These are phyloP conservation scores for Notarius lentiginosus DNA, from an alignment of 2,113 vertebrate species.

Conservation along the genomic window DNA sequence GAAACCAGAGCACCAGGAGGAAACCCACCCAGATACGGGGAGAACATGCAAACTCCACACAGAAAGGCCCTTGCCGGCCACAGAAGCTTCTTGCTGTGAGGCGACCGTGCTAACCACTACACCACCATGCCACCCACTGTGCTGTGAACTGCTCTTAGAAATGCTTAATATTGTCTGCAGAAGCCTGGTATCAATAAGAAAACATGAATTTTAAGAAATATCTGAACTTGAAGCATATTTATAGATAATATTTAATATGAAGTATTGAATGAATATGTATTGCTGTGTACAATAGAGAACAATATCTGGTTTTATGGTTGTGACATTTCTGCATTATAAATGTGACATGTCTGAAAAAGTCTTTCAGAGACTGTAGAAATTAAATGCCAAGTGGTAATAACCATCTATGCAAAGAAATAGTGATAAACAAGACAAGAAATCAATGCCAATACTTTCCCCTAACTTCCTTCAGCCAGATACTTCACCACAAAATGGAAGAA, in stretches of 20 bases:
- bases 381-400: not conserved
- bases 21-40: too few relatives aligned
- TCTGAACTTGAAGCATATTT: not conserved
- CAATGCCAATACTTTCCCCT: not conserved
- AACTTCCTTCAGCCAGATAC: not conserved
- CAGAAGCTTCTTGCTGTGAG: too few relatives aligned
- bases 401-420: not conserved
- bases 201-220: not conserved
- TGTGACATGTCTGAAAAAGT: not conserved
- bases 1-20: too few relatives aligned
- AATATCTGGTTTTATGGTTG: not conserved
- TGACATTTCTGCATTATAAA: not conserved
- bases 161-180: not conserved
- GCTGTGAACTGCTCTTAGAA: too few relatives aligned
- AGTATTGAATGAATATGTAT: not conserved
- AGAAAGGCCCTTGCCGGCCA: too few relatives aligned
- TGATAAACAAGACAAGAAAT: not conserved
- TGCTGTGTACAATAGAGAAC: not conserved
- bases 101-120: too few relatives aligned
- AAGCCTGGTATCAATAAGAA: not conserved
- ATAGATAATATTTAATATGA: not conserved
- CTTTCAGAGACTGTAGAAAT: not conserved
- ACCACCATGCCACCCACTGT: too few relatives aligned
- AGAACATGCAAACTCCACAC: too few relatives aligned
- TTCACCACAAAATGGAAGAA: not conserved